These are phyloP conservation scores for Aphelenchoides fujianensis DNA, from an alignment of 1,140 invertebrate species.

Conservation along the genomic window DNA sequence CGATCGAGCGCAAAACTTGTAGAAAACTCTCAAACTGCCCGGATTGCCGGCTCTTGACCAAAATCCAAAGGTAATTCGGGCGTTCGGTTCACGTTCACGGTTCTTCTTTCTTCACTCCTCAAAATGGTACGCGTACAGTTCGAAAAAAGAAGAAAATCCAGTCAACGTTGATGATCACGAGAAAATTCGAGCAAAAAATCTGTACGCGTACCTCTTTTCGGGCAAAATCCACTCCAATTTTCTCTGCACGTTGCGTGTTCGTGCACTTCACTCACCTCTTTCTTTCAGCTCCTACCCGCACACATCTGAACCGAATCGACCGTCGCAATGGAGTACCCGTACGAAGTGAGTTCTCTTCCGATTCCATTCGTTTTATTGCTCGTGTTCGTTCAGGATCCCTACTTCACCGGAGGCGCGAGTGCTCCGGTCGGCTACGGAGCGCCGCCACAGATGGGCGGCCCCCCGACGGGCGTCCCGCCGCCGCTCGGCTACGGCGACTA, in stretches of 20 bases:
- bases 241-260: too few species aligned
- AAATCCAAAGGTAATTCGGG: too few species aligned
- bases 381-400: neutral
- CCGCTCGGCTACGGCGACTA: conserved; percentile 19
- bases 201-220: neutral
- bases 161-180: neutral
- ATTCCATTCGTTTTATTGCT: neutral
- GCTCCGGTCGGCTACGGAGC: neutral
- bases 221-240: too few species aligned
- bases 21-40: too few species aligned
- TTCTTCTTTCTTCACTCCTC: too few species aligned
- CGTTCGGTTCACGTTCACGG: too few species aligned
- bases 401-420: neutral
- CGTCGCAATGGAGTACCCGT: neutral
- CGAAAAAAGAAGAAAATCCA: neutral
- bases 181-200: too few species aligned
- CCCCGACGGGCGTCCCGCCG: too few species aligned
- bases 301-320: neutral
- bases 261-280: too few species aligned
- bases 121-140: neutral
- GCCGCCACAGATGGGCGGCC: neutral
- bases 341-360: neutral
- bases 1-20: too few species aligned
- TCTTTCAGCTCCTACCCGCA: neutral
- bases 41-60: too few species aligned